Evolutionary conservation across 1,140 invertebrate species (phyloP).

Genomic region (Phenacoccus solenopsis): DNA sequence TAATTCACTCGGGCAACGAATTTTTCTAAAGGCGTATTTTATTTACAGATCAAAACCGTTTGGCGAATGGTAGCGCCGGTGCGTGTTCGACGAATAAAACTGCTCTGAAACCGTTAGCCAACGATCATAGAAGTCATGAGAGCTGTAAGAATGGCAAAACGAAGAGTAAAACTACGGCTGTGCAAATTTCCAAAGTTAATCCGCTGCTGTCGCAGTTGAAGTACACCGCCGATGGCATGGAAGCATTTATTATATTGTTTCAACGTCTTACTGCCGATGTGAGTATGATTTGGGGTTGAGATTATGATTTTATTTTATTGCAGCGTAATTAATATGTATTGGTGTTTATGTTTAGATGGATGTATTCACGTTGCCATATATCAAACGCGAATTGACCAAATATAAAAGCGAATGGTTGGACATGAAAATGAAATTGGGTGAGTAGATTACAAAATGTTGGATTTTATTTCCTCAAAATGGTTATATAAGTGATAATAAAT

Average conservation of each 20-base stretch:
- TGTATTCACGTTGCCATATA: conserved; percentile 39
- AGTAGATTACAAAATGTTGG: too few relatives aligned
- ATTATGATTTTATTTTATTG: background rate
- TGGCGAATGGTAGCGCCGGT: conserved; percentile 9
- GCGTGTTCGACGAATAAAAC: background rate
- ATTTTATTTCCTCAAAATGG: too few relatives aligned
- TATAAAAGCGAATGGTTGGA: conserved; percentile 37
- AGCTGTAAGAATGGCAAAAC: background rate
- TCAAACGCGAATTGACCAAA: conserved; percentile 40
- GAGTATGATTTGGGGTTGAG: conserved; percentile 30
- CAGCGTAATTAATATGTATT: conserved; percentile 1
- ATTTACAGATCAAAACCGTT: conserved; percentile 27
- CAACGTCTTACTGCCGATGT: conserved; percentile 58
- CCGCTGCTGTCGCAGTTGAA: conserved; percentile 23
- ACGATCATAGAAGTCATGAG: background rate
- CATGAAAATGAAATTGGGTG: conserved; percentile 37
- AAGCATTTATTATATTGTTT: conserved; percentile 53
- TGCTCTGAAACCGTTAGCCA: background rate
- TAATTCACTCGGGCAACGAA: too few relatives aligned
- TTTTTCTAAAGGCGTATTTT: too few relatives aligned
- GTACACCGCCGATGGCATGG: conserved; percentile 38
- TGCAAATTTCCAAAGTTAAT: background rate
- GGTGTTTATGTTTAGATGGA: conserved; percentile 41
- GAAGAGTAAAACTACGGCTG: background rate
- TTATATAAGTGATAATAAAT: too few relatives aligned